These are phyloP conservation scores for Agrotis ipsilon DNA, from an alignment of 2,888 invertebrate species.

Conservation along the genomic window DNA sequence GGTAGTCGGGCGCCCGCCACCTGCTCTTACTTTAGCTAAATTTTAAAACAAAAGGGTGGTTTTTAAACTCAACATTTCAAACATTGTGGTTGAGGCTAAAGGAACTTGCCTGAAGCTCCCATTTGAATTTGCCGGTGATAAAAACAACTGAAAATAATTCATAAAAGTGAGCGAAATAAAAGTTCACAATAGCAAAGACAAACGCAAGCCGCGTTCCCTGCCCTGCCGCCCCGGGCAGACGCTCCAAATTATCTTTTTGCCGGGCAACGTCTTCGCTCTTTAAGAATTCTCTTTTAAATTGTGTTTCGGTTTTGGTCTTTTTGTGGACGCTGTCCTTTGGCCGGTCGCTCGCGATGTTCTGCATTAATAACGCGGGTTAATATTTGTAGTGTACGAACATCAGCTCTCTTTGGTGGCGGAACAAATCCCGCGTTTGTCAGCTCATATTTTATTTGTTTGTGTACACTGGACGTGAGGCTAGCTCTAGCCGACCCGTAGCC, in stretches of 20 bases:
- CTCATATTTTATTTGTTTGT: constrained; percentile 64
- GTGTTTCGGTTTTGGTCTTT: constrained; percentile 87
- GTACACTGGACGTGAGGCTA: constrained; percentile 19
- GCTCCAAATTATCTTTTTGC: constrained; percentile 88
- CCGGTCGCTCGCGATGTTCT: constrained; percentile 80
- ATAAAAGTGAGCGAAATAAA: constrained; percentile 88
- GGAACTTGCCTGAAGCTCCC: constrained; percentile 73
- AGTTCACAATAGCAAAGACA: constrained; percentile 90
- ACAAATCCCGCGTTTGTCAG: constrained; percentile 58
- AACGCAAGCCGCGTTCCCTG: constrained; percentile 75
- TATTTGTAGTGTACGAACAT: constrained; percentile 70
- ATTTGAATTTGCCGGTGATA: constrained; percentile 84
- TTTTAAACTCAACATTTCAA: constrained; percentile 56
- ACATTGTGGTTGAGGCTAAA: constrained; percentile 57
- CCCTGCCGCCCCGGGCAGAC: constrained; percentile 75
- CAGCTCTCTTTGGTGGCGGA: constrained; percentile 56
- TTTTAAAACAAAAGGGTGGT: constrained; percentile 56
- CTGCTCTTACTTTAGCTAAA: constrained; percentile 44
- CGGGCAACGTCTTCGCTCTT: constrained; percentile 85
- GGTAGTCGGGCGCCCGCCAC: constrained; percentile 24
- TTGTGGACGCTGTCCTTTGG: constrained; percentile 84
- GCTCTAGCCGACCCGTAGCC: constrained; percentile 13
- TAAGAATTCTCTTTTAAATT: constrained; percentile 91
- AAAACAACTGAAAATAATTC: constrained; percentile 90
- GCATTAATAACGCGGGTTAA: constrained; percentile 84